Base-by-base conservation (phyloP, 2,113 vertebrate species). In the Phylloscopus trochilus region DNA sequence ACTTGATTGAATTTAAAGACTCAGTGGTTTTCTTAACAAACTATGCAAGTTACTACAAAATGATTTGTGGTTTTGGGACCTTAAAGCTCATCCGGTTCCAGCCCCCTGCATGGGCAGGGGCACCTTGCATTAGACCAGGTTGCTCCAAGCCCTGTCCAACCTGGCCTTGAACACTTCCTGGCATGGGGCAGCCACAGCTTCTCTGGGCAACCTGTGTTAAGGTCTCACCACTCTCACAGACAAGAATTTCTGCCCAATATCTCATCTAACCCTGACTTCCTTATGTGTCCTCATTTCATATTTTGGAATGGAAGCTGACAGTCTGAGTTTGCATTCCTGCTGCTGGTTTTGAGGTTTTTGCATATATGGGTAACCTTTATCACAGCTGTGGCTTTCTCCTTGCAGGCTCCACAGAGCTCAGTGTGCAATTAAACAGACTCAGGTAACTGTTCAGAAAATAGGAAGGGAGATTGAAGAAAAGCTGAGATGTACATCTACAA, bases 381-480 rank as follows among this genome's bases (percentile, higher is more conserved):
- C 76, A 89, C 52, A 82, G 76, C 79, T 95, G 6, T 96, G 75
- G 90, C 53, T 94, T 94, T 97, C 53, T 96, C 43, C 78, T 96
- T 96, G 30, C 98, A 99, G 99, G 97, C 99, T 99, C 91, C 99
- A 99, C 97, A 99, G 99, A 87, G 99, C 99, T 67, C 99, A 99
- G 95, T 98, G 99, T 98, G 99, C 99, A 97, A 99, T 99, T 98
- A 99, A 99, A 97, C 99, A 99, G 98, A 99, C 99, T 97, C 99
- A 99, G 98, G 98, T 99, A 97, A 99, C 99, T 1, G 99, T 99
- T 96, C 99, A 99, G 97, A 99, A 98, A 97, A 99, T 99, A 89
- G 99, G 99, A 94, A 99, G 98, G 96, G 99, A 99, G 98, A 99
- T 99, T n/a, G 99, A 99, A 97, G 99, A 99, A 92, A 99, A 99